A percentile compares a stretch with the other conserved stretches of the same genome.
These are phyloP conservation scores for Stigmatopora nigra DNA, from an alignment of 2,113 vertebrate genomes.

Conservation along the genomic window DNA sequence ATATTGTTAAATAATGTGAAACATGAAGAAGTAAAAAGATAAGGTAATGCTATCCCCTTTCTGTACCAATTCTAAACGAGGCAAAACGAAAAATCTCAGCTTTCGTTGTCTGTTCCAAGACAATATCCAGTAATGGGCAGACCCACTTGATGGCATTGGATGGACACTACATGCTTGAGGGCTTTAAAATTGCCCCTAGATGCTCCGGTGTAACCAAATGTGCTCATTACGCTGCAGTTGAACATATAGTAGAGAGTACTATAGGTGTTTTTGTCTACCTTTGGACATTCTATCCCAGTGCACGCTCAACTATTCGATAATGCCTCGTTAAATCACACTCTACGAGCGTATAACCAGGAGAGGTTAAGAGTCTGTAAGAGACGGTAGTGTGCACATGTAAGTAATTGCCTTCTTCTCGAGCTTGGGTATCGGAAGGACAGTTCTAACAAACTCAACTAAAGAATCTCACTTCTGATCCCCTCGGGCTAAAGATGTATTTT, in stretches of 20 bases:
- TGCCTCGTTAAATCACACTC: slow-evolving; percentile 2
- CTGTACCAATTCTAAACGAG: neutral
- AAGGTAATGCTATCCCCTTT: slow-evolving; percentile 8
- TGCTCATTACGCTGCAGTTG: slow-evolving; percentile 18
- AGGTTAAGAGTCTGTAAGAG: neutral
- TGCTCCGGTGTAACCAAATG: slow-evolving; percentile 13
- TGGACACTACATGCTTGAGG: slow-evolving; percentile 9
- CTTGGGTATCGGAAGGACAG: neutral
- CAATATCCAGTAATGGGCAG: slow-evolving; percentile 7
- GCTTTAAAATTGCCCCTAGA: slow-evolving; percentile 20
- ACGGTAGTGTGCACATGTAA: neutral
- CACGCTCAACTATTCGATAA: neutral
- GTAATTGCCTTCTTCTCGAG: neutral
- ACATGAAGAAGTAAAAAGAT: slow-evolving; percentile 2
- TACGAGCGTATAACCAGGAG: neutral
- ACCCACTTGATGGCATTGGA: slow-evolving; percentile 1
- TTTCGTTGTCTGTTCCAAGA: slow-evolving; percentile 11
- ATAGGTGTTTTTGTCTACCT: slow-evolving; percentile 6
- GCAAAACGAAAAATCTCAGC: neutral
- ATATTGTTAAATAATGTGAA: slow-evolving; percentile 15
- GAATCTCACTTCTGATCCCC: neutral
- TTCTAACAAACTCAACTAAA: neutral
- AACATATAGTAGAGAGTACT: neutral
- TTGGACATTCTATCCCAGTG: neutral
- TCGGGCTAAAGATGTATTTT: neutral